phyloP scores from a whole-genome alignment of 2,797 vertebrate genomes.

The Schizothorax lantsangensis region DNA sequence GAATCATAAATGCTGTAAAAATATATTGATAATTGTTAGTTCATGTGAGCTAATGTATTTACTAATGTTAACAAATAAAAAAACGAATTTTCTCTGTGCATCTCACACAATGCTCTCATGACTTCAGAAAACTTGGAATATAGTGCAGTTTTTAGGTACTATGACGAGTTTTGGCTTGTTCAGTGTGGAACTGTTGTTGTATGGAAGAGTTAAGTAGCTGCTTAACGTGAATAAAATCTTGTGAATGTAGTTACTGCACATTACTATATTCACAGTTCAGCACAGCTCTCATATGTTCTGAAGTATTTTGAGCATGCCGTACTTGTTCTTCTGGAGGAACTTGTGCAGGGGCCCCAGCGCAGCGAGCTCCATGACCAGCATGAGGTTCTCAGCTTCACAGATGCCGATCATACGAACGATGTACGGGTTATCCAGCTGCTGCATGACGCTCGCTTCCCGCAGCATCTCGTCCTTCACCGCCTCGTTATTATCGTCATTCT shows the following conservation, averaged over 20 bases:
- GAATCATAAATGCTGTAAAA: too few species aligned
- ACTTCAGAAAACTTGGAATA: neutral
- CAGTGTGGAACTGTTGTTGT: neutral
- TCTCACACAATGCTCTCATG: neutral
- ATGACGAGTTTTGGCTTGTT: neutral
- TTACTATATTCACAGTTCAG: neutral
- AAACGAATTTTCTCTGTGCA: neutral
- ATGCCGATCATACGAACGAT: conserved; percentile 99
- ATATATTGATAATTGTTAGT: neutral
- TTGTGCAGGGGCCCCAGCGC: conserved; percentile 93
- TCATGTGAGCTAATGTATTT: neutral
- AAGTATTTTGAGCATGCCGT: neutral
- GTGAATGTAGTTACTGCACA: neutral
- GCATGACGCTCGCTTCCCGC: conserved; percentile 93
- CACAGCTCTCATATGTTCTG: neutral
- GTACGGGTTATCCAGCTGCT: conserved; percentile 96
- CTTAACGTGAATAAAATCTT: neutral
- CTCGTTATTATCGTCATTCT: conserved; percentile 87
- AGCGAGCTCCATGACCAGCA: conserved; percentile 98
- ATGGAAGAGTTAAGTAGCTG: neutral
- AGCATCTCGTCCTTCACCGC: conserved; percentile 88
- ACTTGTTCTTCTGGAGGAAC: conserved; percentile 92
- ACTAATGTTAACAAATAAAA: neutral
- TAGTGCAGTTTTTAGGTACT: neutral
- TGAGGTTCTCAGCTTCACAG: conserved; percentile 93